Evolutionary conservation across 2,888 invertebrate genomes (phyloP).

Genomic region (Athrips mouffetella): DNA sequence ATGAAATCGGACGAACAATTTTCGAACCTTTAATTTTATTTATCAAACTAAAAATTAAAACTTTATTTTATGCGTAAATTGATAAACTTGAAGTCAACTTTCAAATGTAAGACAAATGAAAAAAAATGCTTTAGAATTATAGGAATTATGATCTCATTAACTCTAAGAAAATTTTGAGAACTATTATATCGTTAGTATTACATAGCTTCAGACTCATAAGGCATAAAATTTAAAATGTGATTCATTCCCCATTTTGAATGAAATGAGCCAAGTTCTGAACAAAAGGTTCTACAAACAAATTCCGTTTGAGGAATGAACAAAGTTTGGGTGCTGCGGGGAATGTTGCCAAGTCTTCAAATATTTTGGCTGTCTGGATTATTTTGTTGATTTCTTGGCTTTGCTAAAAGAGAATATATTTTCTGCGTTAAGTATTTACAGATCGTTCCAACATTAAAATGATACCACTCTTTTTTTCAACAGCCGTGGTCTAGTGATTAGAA

Average conservation of each 20-base stretch:
- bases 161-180: too few relatives aligned
- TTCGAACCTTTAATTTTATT: too few relatives aligned
- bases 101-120: too few relatives aligned
- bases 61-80: too few relatives aligned
- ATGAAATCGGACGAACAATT: too few relatives aligned
- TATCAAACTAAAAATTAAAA: too few relatives aligned
- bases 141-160: too few relatives aligned
- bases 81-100: too few relatives aligned
- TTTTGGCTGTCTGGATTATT: neutral
- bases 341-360: slow-evolving; percentile 1
- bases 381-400: neutral
- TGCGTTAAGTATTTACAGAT: neutral
- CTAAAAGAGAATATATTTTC: neutral
- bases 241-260: slow-evolving; percentile 19
- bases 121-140: too few relatives aligned
- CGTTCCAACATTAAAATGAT: neutral
- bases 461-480: neutral
- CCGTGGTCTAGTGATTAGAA: too few relatives aligned
- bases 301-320: slow-evolving; percentile 32
- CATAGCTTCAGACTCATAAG: too few relatives aligned
- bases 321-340: slow-evolving; percentile 17
- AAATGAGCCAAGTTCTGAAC: slow-evolving; percentile 27
- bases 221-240: slow-evolving; percentile 16
- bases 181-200: too few relatives aligned
- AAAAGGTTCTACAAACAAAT: slow-evolving; percentile 35